Base-by-base conservation (phyloP, 35 echinoderm and acorn worm species). In the Heliocidaris erythrogramma region DNA sequence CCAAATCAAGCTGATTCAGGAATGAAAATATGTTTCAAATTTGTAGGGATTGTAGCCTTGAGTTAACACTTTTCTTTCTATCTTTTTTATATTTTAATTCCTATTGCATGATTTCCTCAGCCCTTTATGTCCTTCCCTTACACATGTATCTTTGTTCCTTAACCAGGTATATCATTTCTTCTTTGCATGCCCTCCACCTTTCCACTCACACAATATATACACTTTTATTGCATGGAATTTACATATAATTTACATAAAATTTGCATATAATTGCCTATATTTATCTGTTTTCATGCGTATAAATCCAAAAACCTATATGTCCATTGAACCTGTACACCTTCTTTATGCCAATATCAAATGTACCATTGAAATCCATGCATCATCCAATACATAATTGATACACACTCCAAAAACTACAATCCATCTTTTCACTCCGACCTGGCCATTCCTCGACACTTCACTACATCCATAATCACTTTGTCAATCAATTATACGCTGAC, bases 211-310 rank as follows among this genome's bases (percentile, higher is more conserved):
- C 48, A 85, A 30, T 31, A 84, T 32, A 16, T 31, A 84, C 30
- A 86, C 30, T 16, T 17, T 21, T 30, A 30, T 48, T 42, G 30
- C 18, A 35, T 94, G 65, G 65, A 78, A 78, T 78, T 78, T 78
- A 78, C 17, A n/a, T n/a, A 78, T 78, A 21, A 5, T 7, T 56
- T 78, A 24, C 18, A 78, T 78, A 78, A n/a, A 78, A 78, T 78
- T 78, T 78, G 65, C 65, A 78, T 78, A 78, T n/a, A 78, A 27
- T 78, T 78, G 65, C 65, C n/a, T 78, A 78, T n/a, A 78, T 78
- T 78, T 7, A 78, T 78, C 65, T n/a, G 65, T 78, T 78, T 78
- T 21, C 27, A n/a, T 9, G 27, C 27, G n/a, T 78, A 7, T 78
- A 78, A 78, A 56, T 56, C 52, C 52, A 56, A 56, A 56, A 53